Conservation (phyloP, 2,888 invertebrate species). For the Anodontia alba region DNA sequence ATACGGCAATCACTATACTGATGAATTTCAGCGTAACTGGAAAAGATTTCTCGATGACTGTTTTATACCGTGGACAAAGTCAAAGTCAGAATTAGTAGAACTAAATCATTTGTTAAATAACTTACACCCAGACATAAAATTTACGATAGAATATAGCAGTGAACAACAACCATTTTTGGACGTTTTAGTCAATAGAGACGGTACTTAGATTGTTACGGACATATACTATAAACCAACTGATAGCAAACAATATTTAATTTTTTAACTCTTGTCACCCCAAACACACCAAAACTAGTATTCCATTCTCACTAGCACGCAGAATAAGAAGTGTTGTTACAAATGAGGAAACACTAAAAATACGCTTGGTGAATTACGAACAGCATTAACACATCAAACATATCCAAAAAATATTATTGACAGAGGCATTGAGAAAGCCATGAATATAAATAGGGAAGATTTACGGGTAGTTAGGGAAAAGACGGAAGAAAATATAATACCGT, state of each 20-base stretch:
- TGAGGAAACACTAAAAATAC: background rate
- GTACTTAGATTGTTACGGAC: background rate
- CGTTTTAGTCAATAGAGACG: background rate
- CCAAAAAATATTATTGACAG: background rate
- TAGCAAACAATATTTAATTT: constrained; percentile 1
- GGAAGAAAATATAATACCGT: background rate
- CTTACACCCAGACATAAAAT: no score
- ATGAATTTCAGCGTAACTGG: background rate
- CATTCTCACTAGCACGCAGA: background rate
- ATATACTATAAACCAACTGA: background rate
- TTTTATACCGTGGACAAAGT: no score
- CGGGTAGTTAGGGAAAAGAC: background rate
- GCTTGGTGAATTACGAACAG: background rate
- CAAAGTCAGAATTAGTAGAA: no score
- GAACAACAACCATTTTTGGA: no score
- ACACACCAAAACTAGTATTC: background rate
- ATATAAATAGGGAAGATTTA: background rate
- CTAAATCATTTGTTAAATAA: no score
- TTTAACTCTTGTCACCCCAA: constrained; percentile 6
- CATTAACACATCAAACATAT: background rate
- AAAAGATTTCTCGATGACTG: background rate
- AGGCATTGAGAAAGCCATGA: background rate
- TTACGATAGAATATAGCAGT: background rate
- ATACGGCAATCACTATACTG: background rate
- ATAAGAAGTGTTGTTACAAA: background rate